phyloP scores from a whole-genome alignment of 2,113 vertebrate species.

The Athene noctua region DNA sequence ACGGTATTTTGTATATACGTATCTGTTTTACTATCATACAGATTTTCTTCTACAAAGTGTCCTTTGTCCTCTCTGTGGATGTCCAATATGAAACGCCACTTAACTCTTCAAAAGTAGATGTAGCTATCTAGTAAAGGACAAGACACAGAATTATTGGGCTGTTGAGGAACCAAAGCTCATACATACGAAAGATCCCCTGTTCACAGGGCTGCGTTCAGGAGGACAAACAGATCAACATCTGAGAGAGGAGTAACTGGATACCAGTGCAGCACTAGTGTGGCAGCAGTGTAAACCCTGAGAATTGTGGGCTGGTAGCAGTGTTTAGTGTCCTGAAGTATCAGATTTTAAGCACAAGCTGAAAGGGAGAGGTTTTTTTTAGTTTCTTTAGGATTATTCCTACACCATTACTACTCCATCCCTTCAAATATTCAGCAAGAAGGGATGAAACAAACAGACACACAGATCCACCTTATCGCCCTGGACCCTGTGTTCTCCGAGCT shows the following conservation, averaged over 20 bases:
- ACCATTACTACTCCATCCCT: background rate
- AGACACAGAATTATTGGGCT: background rate
- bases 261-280: no score
- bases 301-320: background rate
- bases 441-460: background rate
- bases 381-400: background rate
- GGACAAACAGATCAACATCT: background rate
- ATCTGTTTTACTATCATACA: background rate
- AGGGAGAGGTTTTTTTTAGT: rapidly evolving
- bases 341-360: background rate
- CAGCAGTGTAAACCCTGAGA: background rate
- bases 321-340: background rate
- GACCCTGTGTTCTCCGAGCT: rapidly evolving
- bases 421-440: background rate
- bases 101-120: background rate
- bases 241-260: background rate
- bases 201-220: background rate
- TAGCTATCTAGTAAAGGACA: background rate
- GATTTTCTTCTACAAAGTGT: background rate
- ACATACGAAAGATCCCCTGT: background rate
- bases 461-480: rapidly evolving
- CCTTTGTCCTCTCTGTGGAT: background rate
- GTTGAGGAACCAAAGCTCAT: background rate
- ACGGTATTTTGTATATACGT: rapidly evolving
- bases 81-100: background rate